These are phyloP conservation scores for Scomber japonicus DNA, from an alignment of 2,113 vertebrate genomes.

Conservation along the genomic window DNA sequence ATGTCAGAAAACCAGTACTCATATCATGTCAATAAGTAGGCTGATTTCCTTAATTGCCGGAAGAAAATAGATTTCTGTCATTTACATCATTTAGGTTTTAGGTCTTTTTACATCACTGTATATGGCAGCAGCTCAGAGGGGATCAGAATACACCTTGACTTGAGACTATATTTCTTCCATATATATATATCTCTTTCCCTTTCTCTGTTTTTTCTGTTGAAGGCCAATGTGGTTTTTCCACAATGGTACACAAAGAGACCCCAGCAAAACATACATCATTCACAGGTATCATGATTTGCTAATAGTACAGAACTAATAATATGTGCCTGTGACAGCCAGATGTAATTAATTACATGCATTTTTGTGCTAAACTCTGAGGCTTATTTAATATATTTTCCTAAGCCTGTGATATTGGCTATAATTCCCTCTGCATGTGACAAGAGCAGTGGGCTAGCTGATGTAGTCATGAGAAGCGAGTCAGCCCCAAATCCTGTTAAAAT, in stretches of 20 bases:
- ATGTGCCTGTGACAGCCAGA: neutral
- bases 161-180: conserved; percentile 7
- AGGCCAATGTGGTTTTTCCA: neutral
- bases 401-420: neutral
- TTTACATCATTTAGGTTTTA: conserved; percentile 55
- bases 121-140: conserved; percentile 37
- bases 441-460: neutral
- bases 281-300: neutral
- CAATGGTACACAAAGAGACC: neutral
- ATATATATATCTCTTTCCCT: neutral
- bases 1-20: conserved; percentile 71
- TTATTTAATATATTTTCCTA: neutral
- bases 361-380: neutral
- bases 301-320: neutral
- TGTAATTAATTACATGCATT: neutral
- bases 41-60: conserved; percentile 75
- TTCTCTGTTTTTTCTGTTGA: neutral
- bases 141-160: conserved; percentile 14
- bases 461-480: conserved; percentile 23
- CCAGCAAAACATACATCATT: neutral
- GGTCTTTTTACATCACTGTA: conserved; percentile 39
- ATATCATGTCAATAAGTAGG: conserved; percentile 65
- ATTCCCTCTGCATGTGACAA: neutral
- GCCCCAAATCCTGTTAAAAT: conserved; percentile 45
- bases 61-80: conserved; percentile 59